Percentiles rank a stretch among this genome's conserved stretches.
Conservation (phyloP, 2,113 vertebrate genomes). For the Zonotrichia leucophrys region DNA sequence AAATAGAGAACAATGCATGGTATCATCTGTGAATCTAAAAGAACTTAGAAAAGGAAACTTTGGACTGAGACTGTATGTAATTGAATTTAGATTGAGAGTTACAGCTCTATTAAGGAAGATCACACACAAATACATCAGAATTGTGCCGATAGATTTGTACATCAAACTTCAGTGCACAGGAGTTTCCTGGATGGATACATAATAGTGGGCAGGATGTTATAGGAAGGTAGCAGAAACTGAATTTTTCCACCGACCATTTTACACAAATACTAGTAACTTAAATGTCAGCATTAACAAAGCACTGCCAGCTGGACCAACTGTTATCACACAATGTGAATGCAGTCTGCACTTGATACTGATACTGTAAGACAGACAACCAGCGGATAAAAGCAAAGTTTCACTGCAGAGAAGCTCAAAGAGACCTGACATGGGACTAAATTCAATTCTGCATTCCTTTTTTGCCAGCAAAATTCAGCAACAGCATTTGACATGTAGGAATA, state of each 20-base stretch:
- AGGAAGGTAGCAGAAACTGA: background rate
- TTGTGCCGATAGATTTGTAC: background rate
- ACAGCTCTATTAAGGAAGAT: background rate
- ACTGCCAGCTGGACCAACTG: background rate
- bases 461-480: background rate
- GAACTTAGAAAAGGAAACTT: slow-evolving; percentile 19
- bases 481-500: background rate
- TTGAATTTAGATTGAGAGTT: background rate
- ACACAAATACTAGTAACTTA: background rate
- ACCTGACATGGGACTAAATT: background rate
- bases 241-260: background rate
- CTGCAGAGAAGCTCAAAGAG: background rate
- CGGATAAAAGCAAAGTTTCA: background rate
- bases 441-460: background rate
- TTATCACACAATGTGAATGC: background rate
- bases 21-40: slow-evolving; percentile 55
- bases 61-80: background rate
- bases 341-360: background rate
- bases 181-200: accelerated
- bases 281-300: background rate
- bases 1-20: slow-evolving; percentile 58
- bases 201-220: background rate
- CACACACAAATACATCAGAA: background rate
- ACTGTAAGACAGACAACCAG: background rate
- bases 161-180: background rate